Conservation (phyloP, 64 coral and sea anemone genomes). For the Exaiptasia diaphana region DNA sequence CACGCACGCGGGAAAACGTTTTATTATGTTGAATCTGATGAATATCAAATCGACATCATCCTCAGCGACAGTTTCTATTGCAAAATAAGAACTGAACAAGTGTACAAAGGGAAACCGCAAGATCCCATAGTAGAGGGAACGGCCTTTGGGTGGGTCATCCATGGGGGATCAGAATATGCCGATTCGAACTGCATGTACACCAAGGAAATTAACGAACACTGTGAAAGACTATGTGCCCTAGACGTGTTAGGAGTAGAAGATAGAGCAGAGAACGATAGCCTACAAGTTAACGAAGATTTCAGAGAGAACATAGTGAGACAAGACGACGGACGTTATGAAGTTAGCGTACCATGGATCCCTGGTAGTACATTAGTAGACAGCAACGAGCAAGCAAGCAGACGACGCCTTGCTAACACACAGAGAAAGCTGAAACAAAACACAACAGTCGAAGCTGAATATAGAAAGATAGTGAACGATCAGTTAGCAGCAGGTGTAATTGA, state of each 20-base stretch:
- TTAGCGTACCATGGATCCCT: slow-evolving; percentile 66
- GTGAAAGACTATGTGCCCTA: slow-evolving; percentile 16
- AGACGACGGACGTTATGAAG: slow-evolving; percentile 36
- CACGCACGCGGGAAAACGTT: slow-evolving; percentile 36
- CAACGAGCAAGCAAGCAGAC: slow-evolving; percentile 46
- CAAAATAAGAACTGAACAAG: slow-evolving; percentile 35
- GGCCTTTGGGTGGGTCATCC: slow-evolving; percentile 42
- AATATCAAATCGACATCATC: slow-evolving; percentile 32
- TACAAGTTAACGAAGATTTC: slow-evolving; percentile 29
- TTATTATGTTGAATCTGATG: slow-evolving; percentile 18
- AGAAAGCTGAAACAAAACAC: slow-evolving; percentile 22
- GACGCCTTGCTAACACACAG: slow-evolving; percentile 26
- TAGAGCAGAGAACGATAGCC: slow-evolving; percentile 33
- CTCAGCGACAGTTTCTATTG: slow-evolving; percentile 34
- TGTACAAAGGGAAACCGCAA: slow-evolving; percentile 25
- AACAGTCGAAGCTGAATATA: slow-evolving; percentile 20
- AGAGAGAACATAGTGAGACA: slow-evolving; percentile 21
- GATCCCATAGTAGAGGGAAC: slow-evolving; percentile 49
- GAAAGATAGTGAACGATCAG: slow-evolving; percentile 46
- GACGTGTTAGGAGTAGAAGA: slow-evolving; percentile 34
- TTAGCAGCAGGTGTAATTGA: slow-evolving; percentile 33
- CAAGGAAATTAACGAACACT: slow-evolving; percentile 6
- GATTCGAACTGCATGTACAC: slow-evolving; percentile 16
- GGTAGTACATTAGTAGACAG: slow-evolving; percentile 19
- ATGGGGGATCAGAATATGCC: slow-evolving; percentile 31